A percentile compares a stretch with the other conserved stretches of the same genome.
Evolutionary conservation across 2,888 invertebrate species (phyloP).

Genomic region (Ormyrus rosae): DNA sequence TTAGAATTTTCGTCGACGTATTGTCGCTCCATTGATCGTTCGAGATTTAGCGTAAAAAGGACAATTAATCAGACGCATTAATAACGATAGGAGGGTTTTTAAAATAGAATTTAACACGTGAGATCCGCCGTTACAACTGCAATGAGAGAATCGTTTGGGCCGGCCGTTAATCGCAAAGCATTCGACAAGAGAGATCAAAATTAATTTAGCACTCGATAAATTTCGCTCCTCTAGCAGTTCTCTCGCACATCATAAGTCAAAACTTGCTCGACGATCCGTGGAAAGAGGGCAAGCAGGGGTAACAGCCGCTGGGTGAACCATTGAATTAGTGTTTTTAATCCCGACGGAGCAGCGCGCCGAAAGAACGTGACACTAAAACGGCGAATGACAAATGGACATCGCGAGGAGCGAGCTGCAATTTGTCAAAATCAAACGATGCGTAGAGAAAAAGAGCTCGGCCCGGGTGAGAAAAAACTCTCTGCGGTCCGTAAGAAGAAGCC

Average conservation of each 20-base stretch:
- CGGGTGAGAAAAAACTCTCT: slow-evolving; percentile 10
- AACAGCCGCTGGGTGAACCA: slow-evolving; percentile 10
- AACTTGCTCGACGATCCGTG: slow-evolving; percentile 46
- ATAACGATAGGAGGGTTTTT: too few relatives aligned
- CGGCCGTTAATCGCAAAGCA: neutral
- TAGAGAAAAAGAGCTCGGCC: slow-evolving; percentile 11
- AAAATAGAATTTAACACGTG: too few relatives aligned
- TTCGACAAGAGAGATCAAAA: slow-evolving; percentile 33
- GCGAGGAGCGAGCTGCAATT: slow-evolving; percentile 53
- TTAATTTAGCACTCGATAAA: slow-evolving; percentile 31
- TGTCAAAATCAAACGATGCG: slow-evolving; percentile 61
- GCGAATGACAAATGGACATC: slow-evolving; percentile 52
- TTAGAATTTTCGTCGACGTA: too few relatives aligned
- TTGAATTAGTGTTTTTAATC: slow-evolving; percentile 52
- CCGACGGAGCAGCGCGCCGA: neutral
- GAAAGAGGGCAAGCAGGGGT: slow-evolving; percentile 12
- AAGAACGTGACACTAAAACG: slow-evolving; percentile 37
- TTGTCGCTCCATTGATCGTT: too few relatives aligned
- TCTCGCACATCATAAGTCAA: slow-evolving; percentile 47
- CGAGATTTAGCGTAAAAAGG: too few relatives aligned
- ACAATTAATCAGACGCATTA: too few relatives aligned
- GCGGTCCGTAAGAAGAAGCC: slow-evolving; percentile 20
- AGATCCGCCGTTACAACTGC: too few relatives aligned
- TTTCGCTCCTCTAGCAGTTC: neutral
- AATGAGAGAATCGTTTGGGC: slow-evolving; percentile 11